Evolutionary conservation across 2,113 vertebrate species (phyloP).

Genomic region (Guaruba guarouba): DNA sequence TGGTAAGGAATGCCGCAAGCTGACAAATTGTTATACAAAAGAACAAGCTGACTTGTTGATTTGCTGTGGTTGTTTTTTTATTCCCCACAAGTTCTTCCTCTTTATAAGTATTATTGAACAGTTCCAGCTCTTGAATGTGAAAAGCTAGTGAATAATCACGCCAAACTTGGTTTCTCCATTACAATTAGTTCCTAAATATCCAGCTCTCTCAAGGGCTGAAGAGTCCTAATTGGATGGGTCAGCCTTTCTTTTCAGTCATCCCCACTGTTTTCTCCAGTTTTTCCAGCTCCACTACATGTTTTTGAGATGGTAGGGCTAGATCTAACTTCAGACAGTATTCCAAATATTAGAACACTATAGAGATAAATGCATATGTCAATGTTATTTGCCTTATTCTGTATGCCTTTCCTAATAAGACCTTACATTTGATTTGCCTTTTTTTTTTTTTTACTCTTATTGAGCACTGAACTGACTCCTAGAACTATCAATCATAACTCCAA

Average conservation of each 20-base stretch:
- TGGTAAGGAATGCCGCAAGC: not conserved
- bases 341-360: not conserved
- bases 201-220: not conserved
- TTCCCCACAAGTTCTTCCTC: not conserved
- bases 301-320: not conserved
- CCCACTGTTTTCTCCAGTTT: not conserved
- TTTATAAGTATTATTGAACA: not conserved
- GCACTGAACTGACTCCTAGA: not conserved
- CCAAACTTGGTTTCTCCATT: not conserved
- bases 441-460: not conserved
- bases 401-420: not conserved
- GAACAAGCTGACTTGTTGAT: not conserved
- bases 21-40: not conserved
- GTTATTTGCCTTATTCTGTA: not conserved
- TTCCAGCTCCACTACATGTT: not conserved
- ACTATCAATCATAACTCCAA: not conserved
- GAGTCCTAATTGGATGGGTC: not conserved
- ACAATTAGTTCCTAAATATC: not conserved
- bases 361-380: not conserved
- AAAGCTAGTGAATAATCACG: not conserved
- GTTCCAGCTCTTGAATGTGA: not conserved
- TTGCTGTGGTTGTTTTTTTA: not conserved
- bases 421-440: not conserved
- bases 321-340: not conserved
- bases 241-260: not conserved